phyloP scores from a whole-genome alignment of 2,797 vertebrate species.

The Brachyalestes nurse region DNA sequence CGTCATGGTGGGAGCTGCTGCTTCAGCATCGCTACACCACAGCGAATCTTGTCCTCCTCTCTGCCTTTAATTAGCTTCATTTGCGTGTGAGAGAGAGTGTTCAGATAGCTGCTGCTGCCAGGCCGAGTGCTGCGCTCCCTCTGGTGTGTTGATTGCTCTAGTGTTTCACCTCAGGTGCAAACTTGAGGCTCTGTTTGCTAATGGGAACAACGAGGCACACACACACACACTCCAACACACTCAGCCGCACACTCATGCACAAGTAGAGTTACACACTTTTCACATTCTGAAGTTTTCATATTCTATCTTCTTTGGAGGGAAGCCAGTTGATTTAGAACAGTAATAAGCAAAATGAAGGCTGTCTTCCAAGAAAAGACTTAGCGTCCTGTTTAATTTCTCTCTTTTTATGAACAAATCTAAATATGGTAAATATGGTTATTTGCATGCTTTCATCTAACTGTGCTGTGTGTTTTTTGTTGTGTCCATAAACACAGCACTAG shows the following conservation, averaged over 20 bases:
- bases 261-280: background rate
- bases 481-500: no score
- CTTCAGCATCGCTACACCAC: slow-evolving; percentile 26
- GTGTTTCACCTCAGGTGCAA: slow-evolving; percentile 8
- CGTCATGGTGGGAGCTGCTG: slow-evolving; percentile 25
- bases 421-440: background rate
- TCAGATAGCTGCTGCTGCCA: slow-evolving; percentile 28
- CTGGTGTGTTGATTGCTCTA: slow-evolving; percentile 43
- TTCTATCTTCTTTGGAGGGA: background rate
- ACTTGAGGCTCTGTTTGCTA: slow-evolving; percentile 6
- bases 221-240: background rate
- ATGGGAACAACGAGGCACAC: slow-evolving; percentile 2
- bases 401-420: background rate
- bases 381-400: background rate
- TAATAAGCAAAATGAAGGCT: background rate
- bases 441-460: background rate
- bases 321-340: background rate
- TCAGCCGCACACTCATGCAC: background rate
- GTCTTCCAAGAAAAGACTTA: background rate
- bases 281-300: background rate
- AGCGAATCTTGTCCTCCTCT: background rate
- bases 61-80: slow-evolving; percentile 46
- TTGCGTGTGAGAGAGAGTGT: slow-evolving; percentile 34
- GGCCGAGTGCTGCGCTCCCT: slow-evolving; percentile 34
- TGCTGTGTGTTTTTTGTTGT: background rate